phyloP scores from a whole-genome alignment of 53 echinoderm and acorn worm species.

The Pentamera pediparva region DNA sequence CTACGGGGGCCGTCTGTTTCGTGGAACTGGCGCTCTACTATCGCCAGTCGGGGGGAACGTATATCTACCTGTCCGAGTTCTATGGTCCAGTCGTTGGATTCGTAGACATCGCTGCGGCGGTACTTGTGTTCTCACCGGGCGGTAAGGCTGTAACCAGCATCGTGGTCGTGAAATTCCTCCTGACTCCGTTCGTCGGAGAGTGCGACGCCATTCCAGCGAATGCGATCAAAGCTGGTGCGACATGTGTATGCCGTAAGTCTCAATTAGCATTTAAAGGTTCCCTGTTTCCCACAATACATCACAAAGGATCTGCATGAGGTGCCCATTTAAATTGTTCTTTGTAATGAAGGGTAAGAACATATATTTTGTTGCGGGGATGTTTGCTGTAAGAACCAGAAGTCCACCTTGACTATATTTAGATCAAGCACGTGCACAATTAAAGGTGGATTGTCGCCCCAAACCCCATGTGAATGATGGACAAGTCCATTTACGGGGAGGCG shows the following conservation, averaged over 20 bases:
- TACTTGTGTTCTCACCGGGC: neutral
- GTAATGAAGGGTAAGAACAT: no score
- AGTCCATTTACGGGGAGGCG: no score
- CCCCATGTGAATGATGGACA: no score
- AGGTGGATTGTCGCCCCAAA: no score
- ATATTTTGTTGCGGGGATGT: no score
- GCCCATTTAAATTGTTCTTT: no score
- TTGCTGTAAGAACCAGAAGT: no score
- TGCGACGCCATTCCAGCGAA: neutral
- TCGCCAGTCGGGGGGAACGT: neutral
- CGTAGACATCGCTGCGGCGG: neutral
- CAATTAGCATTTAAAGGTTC: no score
- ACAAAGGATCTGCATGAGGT: no score
- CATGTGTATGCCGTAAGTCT: neutral
- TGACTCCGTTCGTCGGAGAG: neutral
- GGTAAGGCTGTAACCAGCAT: neutral
- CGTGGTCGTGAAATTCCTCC: constrained; percentile 1
- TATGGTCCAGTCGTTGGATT: neutral
- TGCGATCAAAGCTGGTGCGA: neutral
- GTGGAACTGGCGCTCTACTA: constrained; percentile 3
- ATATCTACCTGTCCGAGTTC: neutral
- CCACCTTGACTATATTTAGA: no score
- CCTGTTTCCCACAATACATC: no score
- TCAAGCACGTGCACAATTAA: no score
- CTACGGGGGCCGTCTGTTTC: constrained; percentile 2